Conservation (phyloP, 2,113 vertebrate species). For the Polypterus senegalus region DNA sequence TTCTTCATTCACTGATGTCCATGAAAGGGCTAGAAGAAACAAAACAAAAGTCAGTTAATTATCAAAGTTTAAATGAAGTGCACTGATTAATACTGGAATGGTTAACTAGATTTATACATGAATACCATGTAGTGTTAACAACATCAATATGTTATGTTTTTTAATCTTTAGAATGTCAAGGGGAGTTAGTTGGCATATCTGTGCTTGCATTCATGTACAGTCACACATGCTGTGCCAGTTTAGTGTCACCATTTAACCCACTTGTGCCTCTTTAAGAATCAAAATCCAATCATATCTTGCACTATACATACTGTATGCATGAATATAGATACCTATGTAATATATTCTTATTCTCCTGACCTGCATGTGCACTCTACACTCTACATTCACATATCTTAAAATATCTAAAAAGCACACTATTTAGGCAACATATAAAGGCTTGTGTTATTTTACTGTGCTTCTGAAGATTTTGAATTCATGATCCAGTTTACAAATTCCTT, state of each 20-base stretch:
- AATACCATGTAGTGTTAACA: too few relatives aligned
- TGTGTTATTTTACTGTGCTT: constrained; percentile 33
- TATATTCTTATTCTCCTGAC: neutral
- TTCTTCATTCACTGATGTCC: constrained; percentile 38
- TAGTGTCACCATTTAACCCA: too few relatives aligned
- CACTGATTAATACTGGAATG: too few relatives aligned
- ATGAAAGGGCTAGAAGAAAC: constrained; percentile 50
- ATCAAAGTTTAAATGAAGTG: neutral
- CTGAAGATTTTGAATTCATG: constrained; percentile 73
- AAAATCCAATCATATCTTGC: neutral
- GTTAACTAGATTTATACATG: too few relatives aligned
- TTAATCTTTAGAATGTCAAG: too few relatives aligned
- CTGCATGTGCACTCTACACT: neutral
- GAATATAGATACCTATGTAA: neutral
- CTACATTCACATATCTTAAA: constrained; percentile 12
- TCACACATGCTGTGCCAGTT: too few relatives aligned
- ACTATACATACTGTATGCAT: neutral
- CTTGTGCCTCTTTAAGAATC: too few relatives aligned
- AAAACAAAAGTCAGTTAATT: constrained; percentile 8
- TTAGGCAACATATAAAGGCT: constrained; percentile 8
- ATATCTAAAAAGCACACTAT: constrained; percentile 8
- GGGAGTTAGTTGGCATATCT: too few relatives aligned
- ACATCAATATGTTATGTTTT: too few relatives aligned
- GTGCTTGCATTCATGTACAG: too few relatives aligned
- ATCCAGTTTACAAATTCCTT: constrained; percentile 91